phyloP scores from a whole-genome alignment of 2,888 invertebrate genomes.

The Malthinus flaveolus region DNA sequence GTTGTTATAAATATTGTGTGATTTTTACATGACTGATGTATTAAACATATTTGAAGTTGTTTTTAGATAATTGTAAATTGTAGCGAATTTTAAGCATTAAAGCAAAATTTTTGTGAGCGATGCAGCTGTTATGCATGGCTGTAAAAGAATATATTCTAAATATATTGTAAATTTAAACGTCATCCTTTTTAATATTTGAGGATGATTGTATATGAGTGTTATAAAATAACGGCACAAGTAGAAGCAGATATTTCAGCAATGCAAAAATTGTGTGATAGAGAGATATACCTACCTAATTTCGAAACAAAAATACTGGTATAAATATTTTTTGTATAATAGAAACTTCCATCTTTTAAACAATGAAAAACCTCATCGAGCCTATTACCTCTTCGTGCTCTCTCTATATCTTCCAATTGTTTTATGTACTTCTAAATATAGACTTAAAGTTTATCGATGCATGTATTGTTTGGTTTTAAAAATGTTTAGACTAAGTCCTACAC shows the following conservation, averaged over 20 bases:
- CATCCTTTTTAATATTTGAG: conserved; percentile 11
- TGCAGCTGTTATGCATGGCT: conserved; percentile 10
- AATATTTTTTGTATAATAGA: conserved; percentile 16
- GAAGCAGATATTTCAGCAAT: conserved; percentile 5
- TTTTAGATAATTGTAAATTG: conserved; percentile 26
- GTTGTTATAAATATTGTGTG: conserved; percentile 33
- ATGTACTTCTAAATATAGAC: not conserved
- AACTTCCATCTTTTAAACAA: conserved; percentile 8
- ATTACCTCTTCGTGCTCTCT: not conserved
- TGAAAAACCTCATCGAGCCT: not conserved
- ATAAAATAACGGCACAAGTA: not conserved
- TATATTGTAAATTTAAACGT: conserved; percentile 11
- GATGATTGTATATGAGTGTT: conserved; percentile 7
- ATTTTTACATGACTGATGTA: conserved; percentile 32
- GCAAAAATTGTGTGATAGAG: conserved; percentile 15
- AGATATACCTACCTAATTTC: conserved; percentile 13
- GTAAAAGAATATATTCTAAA: conserved; percentile 21
- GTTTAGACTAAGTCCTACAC: not conserved
- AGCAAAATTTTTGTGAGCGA: conserved; percentile 14
- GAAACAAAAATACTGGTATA: conserved; percentile 1
- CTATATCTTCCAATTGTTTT: conserved; percentile 14
- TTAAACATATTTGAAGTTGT: conserved; percentile 27
- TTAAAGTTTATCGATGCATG: not conserved
- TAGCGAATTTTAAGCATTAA: conserved; percentile 21
- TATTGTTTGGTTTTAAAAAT: not conserved